phyloP scores from a whole-genome alignment of 2,113 vertebrate genomes.

The Podiceps cristatus region DNA sequence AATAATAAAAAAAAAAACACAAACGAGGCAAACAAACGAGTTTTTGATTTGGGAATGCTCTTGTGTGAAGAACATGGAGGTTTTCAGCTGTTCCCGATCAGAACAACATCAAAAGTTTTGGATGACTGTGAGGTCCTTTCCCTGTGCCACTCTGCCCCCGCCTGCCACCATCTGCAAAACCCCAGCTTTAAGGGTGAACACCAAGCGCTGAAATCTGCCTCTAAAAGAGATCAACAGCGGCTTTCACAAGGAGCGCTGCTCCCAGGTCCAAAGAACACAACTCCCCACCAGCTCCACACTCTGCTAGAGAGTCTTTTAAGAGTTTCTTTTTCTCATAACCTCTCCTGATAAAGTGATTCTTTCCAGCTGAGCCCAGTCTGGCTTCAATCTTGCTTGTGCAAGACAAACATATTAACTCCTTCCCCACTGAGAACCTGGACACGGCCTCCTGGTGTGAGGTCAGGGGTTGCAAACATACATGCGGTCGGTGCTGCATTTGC shows the following conservation, averaged over 20 bases:
- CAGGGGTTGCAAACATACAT: rapidly evolving
- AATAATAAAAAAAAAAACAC: background rate
- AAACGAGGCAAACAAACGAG: no score
- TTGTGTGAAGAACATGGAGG: background rate
- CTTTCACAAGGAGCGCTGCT: background rate
- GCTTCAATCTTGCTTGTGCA: background rate
- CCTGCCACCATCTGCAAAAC: background rate
- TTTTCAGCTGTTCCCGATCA: background rate
- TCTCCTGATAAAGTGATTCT: slow-evolving; percentile 19
- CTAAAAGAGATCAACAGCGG: background rate
- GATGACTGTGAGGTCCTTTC: background rate
- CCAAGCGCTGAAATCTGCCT: background rate
- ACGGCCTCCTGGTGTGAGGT: background rate
- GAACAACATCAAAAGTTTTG: background rate
- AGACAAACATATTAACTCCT: slow-evolving; percentile 4
- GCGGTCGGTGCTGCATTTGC: rapidly evolving
- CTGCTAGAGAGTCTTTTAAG: slow-evolving; percentile 26
- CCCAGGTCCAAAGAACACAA: background rate
- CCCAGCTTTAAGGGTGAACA: background rate
- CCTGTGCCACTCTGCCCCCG: background rate
- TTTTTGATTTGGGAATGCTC: background rate
- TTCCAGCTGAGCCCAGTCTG: slow-evolving; percentile 53
- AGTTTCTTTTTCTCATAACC: slow-evolving; percentile 35
- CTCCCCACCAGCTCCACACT: background rate
- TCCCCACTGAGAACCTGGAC: background rate